Base-by-base conservation (phyloP, 2,888 invertebrate species). In the Agrotis exclamationis region DNA sequence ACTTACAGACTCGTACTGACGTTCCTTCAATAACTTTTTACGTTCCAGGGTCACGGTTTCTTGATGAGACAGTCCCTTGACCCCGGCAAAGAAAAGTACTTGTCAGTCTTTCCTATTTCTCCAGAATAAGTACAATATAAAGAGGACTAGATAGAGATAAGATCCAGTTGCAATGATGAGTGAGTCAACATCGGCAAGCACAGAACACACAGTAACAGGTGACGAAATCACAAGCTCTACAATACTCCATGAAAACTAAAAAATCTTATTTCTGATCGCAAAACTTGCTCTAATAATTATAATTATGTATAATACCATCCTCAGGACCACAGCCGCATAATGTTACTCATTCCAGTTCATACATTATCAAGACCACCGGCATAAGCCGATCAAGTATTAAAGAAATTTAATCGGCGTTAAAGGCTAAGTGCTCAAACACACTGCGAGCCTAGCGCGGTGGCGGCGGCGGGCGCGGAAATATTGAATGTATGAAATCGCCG, bases 371-470 rank as follows among this genome's bases (percentile, higher is more conserved):
- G 87, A 85, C 86, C 85, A 86, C 86, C 83, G 56, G 59, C 68
- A 51, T 58, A 77, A 80, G 57, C 58, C 79, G 71, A 82, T 82
- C 75, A 74, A 58, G 79, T 70, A 80, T 86, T 80, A 82, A 79
- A 78, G 86, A 82, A 86, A 86, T 76, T 85, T 83, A 86, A 85
- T 86, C 76, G 77, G 28, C 74, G 60, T 74, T 71, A 76, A 81
- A 70, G 71, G 59, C 63, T 65, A 63, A n/a, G n/a, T n/a, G n/a
- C n/a, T n/a, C n/a, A n/a, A n/a, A n/a, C n/a, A n/a, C n/a, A n/a
- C n/a, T n/a, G n/a, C n/a, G n/a, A n/a, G n/a, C n/a, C n/a, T n/a
- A n/a, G n/a, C n/a, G n/a, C n/a, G n/a, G n/a, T n/a, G n/a, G n/a
- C n/a, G n/a, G n/a, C n/a, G n/a, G n/a, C n/a, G n/a, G n/a, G n/a